Conservation (phyloP, 2,113 vertebrate genomes). For the Colistium nudipinnis region DNA sequence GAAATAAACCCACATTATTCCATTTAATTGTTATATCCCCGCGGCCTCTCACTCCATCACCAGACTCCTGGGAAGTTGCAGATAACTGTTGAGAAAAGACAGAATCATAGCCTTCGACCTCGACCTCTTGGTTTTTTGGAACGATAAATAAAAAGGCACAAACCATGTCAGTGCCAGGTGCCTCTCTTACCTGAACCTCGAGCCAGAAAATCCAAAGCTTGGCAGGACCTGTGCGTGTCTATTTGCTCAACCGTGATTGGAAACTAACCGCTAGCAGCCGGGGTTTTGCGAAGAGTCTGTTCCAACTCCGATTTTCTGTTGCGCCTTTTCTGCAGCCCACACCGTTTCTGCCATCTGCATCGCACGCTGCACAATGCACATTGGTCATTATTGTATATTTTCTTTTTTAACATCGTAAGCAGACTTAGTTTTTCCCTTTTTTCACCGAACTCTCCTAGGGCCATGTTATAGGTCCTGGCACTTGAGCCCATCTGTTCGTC, state of each 20-base stretch:
- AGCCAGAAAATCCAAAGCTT: background rate
- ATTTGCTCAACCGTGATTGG: background rate
- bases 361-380: too few species aligned
- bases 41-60: too few species aligned
- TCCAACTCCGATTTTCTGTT: background rate
- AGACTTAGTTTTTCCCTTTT: background rate
- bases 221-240: background rate
- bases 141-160: too few species aligned
- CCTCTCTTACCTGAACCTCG: background rate
- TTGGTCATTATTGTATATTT: background rate
- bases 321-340: background rate
- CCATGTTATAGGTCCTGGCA: background rate
- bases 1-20: too few species aligned
- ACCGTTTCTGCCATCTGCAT: too few species aligned
- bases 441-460: background rate
- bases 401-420: background rate
- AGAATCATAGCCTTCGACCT: too few species aligned
- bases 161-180: background rate
- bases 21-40: too few species aligned
- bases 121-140: too few species aligned
- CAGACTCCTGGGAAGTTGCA: too few species aligned
- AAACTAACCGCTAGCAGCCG: background rate
- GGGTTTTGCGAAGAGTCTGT: background rate
- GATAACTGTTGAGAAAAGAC: too few species aligned
- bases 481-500: background rate